Percentiles rank a stretch among this genome's conserved stretches.
Conservation (phyloP, 1,140 invertebrate species). For the Capitella teleta region DNA sequence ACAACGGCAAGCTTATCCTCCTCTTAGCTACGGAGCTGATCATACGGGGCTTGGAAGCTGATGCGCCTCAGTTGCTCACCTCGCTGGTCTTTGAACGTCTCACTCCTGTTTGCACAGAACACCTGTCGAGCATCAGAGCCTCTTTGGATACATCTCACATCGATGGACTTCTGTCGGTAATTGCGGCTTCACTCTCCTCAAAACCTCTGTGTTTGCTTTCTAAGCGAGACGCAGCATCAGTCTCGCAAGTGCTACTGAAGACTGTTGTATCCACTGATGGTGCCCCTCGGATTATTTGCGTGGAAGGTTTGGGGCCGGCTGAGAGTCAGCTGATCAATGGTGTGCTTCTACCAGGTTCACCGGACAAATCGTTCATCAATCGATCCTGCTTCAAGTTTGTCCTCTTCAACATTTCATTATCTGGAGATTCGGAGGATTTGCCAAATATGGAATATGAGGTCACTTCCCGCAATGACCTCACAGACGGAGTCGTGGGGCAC, state of each 20-base stretch:
- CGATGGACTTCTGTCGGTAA: background rate
- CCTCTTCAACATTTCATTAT: background rate
- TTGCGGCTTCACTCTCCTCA: background rate
- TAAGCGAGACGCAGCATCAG: background rate
- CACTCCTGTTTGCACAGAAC: background rate
- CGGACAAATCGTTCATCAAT: background rate
- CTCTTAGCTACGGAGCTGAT: background rate
- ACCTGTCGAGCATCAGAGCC: background rate
- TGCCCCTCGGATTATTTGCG: background rate
- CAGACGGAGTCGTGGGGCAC: background rate
- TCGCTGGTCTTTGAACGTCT: background rate
- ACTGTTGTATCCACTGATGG: background rate
- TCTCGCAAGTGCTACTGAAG: background rate
- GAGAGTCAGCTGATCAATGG: background rate
- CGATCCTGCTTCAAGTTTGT: background rate
- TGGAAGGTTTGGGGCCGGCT: background rate
- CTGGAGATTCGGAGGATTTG: background rate
- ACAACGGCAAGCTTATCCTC: background rate
- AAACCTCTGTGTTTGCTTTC: background rate
- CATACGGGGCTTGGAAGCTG: background rate
- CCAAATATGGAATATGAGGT: background rate
- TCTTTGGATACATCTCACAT: background rate
- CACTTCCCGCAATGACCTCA: background rate
- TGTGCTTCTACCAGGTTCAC: background rate
- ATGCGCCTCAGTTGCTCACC: background rate